phyloP scores from a whole-genome alignment of 2,797 vertebrate genomes.

The Pantherophis alleghaniensis region DNA sequence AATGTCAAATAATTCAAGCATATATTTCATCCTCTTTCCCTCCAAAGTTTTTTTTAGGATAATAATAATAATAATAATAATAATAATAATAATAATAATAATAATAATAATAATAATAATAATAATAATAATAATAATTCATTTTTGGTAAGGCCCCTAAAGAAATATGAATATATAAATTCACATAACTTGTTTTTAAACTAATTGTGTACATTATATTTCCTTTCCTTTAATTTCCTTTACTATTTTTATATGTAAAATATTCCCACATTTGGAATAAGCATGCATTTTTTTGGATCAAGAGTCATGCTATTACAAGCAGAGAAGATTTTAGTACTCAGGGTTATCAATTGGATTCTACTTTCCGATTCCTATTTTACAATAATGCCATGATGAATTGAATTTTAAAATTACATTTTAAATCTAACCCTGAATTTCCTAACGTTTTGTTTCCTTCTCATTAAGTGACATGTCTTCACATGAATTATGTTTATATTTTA shows the following conservation, averaged over 20 bases:
- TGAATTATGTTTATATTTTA: background rate
- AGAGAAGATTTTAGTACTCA: background rate
- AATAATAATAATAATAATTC: background rate
- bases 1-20: background rate
- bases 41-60: background rate
- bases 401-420: background rate
- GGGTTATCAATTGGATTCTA: background rate
- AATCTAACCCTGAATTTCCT: background rate
- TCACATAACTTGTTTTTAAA: background rate
- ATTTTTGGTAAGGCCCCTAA: background rate
- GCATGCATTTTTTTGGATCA: background rate
- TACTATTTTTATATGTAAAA: too few species aligned
- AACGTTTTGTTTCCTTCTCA: background rate
- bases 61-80: too few species aligned
- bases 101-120: background rate
- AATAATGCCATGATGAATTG: background rate
- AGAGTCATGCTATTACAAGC: background rate
- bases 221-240: too few species aligned
- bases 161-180: background rate
- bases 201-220: background rate
- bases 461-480: background rate
- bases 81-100: too few species aligned
- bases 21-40: background rate
- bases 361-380: background rate
- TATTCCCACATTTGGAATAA: background rate